Evolutionary conservation across 2,888 invertebrate genomes (phyloP).

Genomic region (Bursaphelenchus okinawaensis): DNA sequence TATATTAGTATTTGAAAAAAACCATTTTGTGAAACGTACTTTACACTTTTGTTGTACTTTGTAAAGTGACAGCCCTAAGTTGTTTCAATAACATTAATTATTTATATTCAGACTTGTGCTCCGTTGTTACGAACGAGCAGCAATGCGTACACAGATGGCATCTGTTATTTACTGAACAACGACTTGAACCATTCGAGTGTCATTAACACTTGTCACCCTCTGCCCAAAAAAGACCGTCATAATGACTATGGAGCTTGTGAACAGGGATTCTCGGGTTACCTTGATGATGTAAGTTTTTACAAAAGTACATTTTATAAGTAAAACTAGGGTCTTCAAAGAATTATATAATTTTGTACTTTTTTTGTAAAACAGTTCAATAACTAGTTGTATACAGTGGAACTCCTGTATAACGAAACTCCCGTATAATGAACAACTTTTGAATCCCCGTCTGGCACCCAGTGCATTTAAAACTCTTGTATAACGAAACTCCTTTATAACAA

Average conservation of each 20-base stretch:
- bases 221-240: constrained; percentile 43
- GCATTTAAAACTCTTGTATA: no score
- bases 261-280: constrained; percentile 54
- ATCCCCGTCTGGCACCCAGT: no score
- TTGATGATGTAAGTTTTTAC: constrained; percentile 44
- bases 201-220: constrained; percentile 29
- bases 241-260: constrained; percentile 56
- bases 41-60: neutral
- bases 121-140: constrained; percentile 47
- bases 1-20: no score
- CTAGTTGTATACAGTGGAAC: no score
- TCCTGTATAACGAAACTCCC: no score
- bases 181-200: constrained; percentile 24
- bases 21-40: no score
- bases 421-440: no score
- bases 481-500: no score
- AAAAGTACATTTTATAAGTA: no score
- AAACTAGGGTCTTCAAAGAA: neutral
- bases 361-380: neutral
- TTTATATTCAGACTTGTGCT: constrained; percentile 48
- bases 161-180: constrained; percentile 50
- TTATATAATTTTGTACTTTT: neutral
- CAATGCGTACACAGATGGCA: constrained; percentile 49
- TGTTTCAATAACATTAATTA: neutral
- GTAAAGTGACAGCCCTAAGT: neutral